A percentile compares a stretch with the other conserved stretches of the same genome.
Conservation (phyloP, 2,113 vertebrate species). For the Barbus barbus region DNA sequence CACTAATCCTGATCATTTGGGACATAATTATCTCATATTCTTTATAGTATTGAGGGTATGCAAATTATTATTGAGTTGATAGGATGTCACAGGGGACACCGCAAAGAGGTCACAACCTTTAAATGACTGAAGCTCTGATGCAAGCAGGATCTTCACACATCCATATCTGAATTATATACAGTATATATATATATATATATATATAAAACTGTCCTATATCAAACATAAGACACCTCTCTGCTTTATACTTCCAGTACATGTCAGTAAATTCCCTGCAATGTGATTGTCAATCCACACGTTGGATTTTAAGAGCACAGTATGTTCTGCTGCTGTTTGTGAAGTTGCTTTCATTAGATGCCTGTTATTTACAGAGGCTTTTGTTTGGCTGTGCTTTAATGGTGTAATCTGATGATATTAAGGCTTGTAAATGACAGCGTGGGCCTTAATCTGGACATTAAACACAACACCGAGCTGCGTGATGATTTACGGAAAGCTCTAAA, state of each 20-base stretch:
- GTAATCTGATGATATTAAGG: slow-evolving; percentile 44
- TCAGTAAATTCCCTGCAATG: too few relatives aligned
- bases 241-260: too few relatives aligned
- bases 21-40: background rate
- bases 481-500: slow-evolving; percentile 32
- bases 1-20: background rate
- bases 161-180: too few relatives aligned
- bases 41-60: background rate
- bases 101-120: background rate
- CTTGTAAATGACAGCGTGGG: slow-evolving; percentile 40
- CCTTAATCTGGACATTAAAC: too few relatives aligned
- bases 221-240: too few relatives aligned
- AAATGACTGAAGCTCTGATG: too few relatives aligned
- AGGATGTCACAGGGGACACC: too few relatives aligned
- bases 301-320: background rate
- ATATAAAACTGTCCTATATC: too few relatives aligned
- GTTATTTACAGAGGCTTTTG: slow-evolving; percentile 15
- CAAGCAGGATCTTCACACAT: too few relatives aligned
- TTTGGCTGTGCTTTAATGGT: slow-evolving; percentile 41
- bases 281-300: background rate
- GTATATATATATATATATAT: too few relatives aligned
- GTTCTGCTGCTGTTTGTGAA: slow-evolving; percentile 17
- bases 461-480: background rate
- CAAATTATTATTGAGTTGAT: background rate
- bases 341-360: slow-evolving; percentile 3